Evolutionary conservation across 2,888 invertebrate genomes (phyloP).

Genomic region (Hedya salicella): DNA sequence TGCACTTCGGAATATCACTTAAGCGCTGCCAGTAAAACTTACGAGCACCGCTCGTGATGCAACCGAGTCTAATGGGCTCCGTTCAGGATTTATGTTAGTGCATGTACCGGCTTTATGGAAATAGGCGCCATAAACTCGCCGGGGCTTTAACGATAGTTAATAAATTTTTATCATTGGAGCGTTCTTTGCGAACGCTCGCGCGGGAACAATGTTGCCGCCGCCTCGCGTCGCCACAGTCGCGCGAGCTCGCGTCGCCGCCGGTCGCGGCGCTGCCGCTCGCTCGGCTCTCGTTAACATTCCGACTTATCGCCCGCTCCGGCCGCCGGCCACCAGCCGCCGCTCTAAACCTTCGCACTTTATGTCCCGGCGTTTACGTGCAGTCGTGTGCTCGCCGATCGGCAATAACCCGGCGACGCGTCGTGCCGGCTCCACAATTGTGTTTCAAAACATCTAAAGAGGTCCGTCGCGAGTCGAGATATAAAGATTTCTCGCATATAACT

Average conservation of each 20-base stretch:
- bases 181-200: slow-evolving; percentile 54
- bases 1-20: slow-evolving; percentile 61
- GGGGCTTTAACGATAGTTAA: slow-evolving; percentile 76
- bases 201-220: slow-evolving; percentile 51
- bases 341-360: slow-evolving; percentile 64
- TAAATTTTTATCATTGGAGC: slow-evolving; percentile 78
- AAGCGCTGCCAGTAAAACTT: slow-evolving; percentile 59
- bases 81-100: slow-evolving; percentile 71
- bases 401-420: slow-evolving; percentile 39
- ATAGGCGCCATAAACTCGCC: slow-evolving; percentile 72
- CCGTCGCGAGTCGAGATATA: neutral
- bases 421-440: neutral
- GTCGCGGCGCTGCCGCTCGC: slow-evolving; percentile 49
- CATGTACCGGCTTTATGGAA: slow-evolving; percentile 72
- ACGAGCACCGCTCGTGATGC: slow-evolving; percentile 56
- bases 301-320: slow-evolving; percentile 59
- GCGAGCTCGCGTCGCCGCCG: slow-evolving; percentile 51
- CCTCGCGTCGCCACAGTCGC: too few relatives aligned
- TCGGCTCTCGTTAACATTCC: slow-evolving; percentile 65
- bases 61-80: slow-evolving; percentile 86
- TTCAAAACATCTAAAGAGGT: slow-evolving; percentile 2
- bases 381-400: slow-evolving; percentile 51
- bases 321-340: slow-evolving; percentile 20
- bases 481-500: slow-evolving; percentile 20
- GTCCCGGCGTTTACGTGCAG: slow-evolving; percentile 55